These are phyloP conservation scores for Formica selysi DNA, from an alignment of 1,140 invertebrate species.

Conservation along the genomic window DNA sequence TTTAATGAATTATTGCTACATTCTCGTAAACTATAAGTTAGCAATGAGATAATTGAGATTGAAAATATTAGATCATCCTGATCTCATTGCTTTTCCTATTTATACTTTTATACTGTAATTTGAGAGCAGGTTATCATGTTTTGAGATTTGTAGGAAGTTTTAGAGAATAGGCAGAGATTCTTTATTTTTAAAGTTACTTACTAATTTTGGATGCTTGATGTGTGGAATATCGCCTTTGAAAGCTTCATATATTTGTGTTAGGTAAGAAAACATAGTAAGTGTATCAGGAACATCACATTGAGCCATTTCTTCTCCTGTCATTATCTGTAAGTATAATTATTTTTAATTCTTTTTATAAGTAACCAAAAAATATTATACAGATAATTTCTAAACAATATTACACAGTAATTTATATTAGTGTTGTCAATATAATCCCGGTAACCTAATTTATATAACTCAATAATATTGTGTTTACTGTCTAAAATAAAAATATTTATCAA, in stretches of 20 bases:
- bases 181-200: conserved; percentile 81
- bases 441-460: not conserved
- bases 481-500: not conserved
- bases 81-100: too few relatives aligned
- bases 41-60: too few relatives aligned
- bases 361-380: not conserved
- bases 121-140: not conserved
- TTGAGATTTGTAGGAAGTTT: not conserved
- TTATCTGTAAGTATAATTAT: conserved; percentile 85
- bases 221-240: conserved; percentile 94
- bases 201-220: conserved; percentile 92
- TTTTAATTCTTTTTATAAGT: not conserved
- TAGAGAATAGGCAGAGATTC: not conserved
- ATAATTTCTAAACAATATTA: conserved; percentile 9
- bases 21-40: too few relatives aligned
- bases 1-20: too few relatives aligned
- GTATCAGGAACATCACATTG: conserved; percentile 91
- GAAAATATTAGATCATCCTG: too few relatives aligned
- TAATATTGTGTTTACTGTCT: not conserved
- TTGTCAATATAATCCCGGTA: too few relatives aligned
- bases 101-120: too few relatives aligned
- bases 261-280: conserved; percentile 92
- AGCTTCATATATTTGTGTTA: conserved; percentile 95
- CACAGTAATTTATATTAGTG: too few relatives aligned
- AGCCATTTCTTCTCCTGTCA: conserved; percentile 94